A percentile compares a stretch with the other conserved stretches of the same genome.
phyloP scores from a whole-genome alignment of 2,888 invertebrate species.

The Trachelus iudaicus region DNA sequence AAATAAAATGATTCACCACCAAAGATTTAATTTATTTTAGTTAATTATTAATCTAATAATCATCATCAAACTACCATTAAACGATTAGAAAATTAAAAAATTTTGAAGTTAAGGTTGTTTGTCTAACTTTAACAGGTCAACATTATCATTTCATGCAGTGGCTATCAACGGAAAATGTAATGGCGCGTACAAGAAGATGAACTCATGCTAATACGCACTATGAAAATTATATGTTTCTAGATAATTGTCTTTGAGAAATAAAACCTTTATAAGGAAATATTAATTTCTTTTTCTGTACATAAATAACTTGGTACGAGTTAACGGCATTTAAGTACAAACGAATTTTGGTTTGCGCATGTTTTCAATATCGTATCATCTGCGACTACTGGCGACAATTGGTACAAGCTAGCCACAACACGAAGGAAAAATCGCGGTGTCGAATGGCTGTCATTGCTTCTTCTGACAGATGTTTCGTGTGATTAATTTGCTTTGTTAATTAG shows the following conservation, averaged over 20 bases:
- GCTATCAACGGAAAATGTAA: not conserved
- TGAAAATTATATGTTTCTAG: not conserved
- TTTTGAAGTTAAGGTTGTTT: too few relatives aligned
- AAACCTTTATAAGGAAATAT: not conserved
- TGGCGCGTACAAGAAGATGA: not conserved
- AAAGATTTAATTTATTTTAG: too few relatives aligned
- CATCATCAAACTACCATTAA: too few relatives aligned
- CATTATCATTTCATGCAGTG: not conserved
- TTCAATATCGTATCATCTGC: not conserved
- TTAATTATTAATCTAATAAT: too few relatives aligned
- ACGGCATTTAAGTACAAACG: not conserved
- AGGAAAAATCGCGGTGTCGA: constrained; percentile 39
- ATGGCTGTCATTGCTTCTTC: constrained; percentile 49
- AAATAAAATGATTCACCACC: too few relatives aligned
- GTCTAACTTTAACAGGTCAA: not conserved
- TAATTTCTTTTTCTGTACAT: not conserved
- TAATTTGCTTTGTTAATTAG: constrained; percentile 29
- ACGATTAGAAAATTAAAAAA: too few relatives aligned
- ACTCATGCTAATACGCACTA: not conserved
- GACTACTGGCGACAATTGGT: constrained; percentile 14
- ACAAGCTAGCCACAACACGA: constrained; percentile 45
- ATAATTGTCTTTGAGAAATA: not conserved
- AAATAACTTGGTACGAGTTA: not conserved
- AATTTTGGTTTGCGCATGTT: not conserved
- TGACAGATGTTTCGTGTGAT: constrained; percentile 49